A percentile compares a stretch with the other conserved stretches of the same genome.
Evolutionary conservation across 2,113 vertebrate species (phyloP).

Genomic region (Passer montanus): DNA sequence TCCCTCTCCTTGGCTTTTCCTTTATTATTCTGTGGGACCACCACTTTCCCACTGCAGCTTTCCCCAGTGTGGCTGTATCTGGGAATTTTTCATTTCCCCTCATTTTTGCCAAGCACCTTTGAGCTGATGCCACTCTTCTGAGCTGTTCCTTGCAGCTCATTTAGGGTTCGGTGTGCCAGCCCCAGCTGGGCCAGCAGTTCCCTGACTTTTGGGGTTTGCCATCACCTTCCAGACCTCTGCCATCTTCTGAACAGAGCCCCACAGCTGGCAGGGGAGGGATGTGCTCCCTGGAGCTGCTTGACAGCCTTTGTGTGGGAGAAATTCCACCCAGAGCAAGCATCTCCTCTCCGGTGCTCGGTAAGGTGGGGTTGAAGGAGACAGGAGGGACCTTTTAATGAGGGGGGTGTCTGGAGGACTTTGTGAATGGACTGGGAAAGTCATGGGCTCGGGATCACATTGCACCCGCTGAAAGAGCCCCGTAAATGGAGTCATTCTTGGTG

Average conservation of each 20-base stretch:
- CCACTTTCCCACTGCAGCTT: rapidly evolving
- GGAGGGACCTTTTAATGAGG: not conserved
- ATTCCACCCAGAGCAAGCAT: rapidly evolving
- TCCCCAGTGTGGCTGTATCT: rapidly evolving
- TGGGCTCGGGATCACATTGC: conserved; percentile 42
- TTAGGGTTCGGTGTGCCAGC: rapidly evolving
- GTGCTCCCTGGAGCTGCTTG: not conserved
- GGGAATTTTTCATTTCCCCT: not conserved
- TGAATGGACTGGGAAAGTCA: conserved; percentile 52
- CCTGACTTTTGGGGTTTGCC: not conserved
- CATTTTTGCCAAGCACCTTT: not conserved
- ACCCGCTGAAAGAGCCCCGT: conserved; percentile 4
- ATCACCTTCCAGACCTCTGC: not conserved
- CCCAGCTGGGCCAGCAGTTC: not conserved
- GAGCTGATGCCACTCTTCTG: rapidly evolving
- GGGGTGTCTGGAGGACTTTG: not conserved
- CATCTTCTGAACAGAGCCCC: not conserved
- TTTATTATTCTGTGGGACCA: not conserved
- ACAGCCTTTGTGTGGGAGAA: not conserved
- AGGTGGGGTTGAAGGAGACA: not conserved
- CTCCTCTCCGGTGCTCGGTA: rapidly evolving
- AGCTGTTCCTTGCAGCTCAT: not conserved
- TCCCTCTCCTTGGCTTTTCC: not conserved
- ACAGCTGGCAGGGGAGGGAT: not conserved
- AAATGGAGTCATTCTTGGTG: conserved; percentile 56